Base-by-base conservation (phyloP, 1,140 invertebrate genomes). In the Drosophila tristis region DNA sequence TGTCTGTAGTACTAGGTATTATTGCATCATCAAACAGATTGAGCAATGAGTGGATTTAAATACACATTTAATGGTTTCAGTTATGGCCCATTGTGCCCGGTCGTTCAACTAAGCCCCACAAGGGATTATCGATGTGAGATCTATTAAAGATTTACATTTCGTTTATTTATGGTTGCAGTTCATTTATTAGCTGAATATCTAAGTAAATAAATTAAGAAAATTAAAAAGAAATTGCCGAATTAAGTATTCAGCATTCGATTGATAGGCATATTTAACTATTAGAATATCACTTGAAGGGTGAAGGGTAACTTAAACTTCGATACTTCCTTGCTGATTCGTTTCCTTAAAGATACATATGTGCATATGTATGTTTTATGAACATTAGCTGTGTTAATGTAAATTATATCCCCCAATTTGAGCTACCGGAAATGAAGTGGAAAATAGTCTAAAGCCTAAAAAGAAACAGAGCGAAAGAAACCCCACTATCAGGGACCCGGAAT, bases 11-110 rank as follows among this genome's bases (percentile, higher is more conserved):
- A 48, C 72, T 74, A 74, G 61, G 72, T 54, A 48, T 64, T 58
- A 57, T 85, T 85, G 78, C 80, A 86, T 74, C 60, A 87, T 66
- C 53, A 7, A n/a, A 6, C 50, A 58, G 53, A 81, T 85, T 80
- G 73, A 63, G 80, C 64, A 85, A 85, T 60, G 57, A 71, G 42
- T 60, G 63, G 45, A 62, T 74, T 82, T 78, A 65, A 84, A 81
- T 73, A 75, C 51, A 79, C 55, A 71, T 43, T 61, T 66, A 63
- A 78, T 78, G 74, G 43, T 56, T 55, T 43, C 16, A 16, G 29
- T 56, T 67, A 74, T 55, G 43, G 43, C 44, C 49, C 48, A 74
- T 79, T 67, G 54, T 70, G n/a, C 20, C 39, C 39, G 63, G 39
- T 49, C 39, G 48, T 62, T 79, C 42, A 74, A 68, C 76, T 51